phyloP scores from a whole-genome alignment of 2,113 vertebrate genomes.

The Enhydra lutris region DNA sequence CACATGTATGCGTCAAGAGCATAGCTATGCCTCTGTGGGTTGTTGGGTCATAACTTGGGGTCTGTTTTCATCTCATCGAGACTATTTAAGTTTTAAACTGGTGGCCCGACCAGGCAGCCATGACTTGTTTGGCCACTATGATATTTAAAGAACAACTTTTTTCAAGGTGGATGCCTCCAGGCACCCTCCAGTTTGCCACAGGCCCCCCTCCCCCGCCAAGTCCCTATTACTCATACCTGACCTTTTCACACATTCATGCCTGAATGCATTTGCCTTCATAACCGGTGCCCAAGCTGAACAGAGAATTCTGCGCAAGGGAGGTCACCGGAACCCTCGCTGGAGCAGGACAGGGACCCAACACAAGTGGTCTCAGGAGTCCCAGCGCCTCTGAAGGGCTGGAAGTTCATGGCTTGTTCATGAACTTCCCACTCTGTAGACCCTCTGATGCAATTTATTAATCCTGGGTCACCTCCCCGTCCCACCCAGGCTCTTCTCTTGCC shows the following conservation, averaged over 20 bases:
- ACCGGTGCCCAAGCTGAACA: not conserved
- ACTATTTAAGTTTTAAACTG: not conserved
- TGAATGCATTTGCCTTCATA: not conserved
- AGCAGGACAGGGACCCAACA: not conserved
- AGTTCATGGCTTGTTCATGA: not conserved
- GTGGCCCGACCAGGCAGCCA: no score
- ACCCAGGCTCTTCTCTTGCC: not conserved
- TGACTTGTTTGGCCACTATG: not conserved
- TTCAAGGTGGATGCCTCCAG: not conserved
- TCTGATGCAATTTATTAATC: not conserved
- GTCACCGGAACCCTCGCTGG: not conserved
- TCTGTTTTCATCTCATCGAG: not conserved
- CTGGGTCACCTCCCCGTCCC: not conserved
- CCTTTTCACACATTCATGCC: not conserved
- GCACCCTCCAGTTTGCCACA: not conserved
- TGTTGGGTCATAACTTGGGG: not conserved
- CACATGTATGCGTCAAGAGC: not conserved
- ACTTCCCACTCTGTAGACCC: not conserved
- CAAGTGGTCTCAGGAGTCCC: not conserved
- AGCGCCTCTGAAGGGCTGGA: fast-evolving
- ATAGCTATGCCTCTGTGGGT: not conserved
- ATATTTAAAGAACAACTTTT: not conserved
- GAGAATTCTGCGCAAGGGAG: not conserved
- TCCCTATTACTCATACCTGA: not conserved
- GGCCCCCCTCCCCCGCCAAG: not conserved